These are phyloP conservation scores for Drosophila orena DNA, from an alignment of 1,140 invertebrate genomes.

Conservation along the genomic window DNA sequence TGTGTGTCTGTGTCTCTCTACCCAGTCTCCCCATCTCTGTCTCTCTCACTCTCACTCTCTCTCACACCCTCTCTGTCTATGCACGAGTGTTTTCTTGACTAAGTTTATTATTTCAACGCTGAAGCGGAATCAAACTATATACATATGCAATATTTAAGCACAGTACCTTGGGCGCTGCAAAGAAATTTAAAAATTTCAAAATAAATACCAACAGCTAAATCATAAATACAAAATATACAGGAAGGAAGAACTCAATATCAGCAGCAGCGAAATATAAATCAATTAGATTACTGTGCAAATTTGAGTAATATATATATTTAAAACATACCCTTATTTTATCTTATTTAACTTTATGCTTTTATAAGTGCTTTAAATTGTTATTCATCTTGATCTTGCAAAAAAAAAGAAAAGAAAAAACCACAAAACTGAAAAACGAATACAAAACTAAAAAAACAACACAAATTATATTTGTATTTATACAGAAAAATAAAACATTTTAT, in stretches of 20 bases:
- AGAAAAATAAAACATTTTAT: conserved; percentile 72
- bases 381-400: conserved; percentile 64
- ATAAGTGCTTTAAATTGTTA: conserved; percentile 77
- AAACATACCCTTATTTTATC: conserved; percentile 48
- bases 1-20: conserved; percentile 16
- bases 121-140: conserved; percentile 45
- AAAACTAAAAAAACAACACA: conserved; percentile 52
- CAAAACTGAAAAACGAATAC: conserved; percentile 20
- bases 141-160: conserved; percentile 52
- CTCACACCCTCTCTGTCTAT: conserved; percentile 11
- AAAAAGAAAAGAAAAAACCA: conserved; percentile 43
- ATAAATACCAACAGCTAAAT: conserved; percentile 4
- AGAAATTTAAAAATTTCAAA: background rate
- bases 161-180: conserved; percentile 43
- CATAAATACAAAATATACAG: conserved; percentile 29
- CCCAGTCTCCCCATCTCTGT: conserved; percentile 9
- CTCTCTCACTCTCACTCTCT: conserved; percentile 2
- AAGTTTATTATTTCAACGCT: conserved; percentile 35
- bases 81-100: conserved; percentile 20
- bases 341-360: conserved; percentile 60
- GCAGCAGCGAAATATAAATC: conserved; percentile 18
- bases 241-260: conserved; percentile 19
- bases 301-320: conserved; percentile 49
- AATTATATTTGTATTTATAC: conserved; percentile 79
- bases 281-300: conserved; percentile 33